Percentiles rank a stretch among this genome's conserved stretches.
Conservation (phyloP, 1,140 invertebrate species). For the Metaphire vulgaris region DNA sequence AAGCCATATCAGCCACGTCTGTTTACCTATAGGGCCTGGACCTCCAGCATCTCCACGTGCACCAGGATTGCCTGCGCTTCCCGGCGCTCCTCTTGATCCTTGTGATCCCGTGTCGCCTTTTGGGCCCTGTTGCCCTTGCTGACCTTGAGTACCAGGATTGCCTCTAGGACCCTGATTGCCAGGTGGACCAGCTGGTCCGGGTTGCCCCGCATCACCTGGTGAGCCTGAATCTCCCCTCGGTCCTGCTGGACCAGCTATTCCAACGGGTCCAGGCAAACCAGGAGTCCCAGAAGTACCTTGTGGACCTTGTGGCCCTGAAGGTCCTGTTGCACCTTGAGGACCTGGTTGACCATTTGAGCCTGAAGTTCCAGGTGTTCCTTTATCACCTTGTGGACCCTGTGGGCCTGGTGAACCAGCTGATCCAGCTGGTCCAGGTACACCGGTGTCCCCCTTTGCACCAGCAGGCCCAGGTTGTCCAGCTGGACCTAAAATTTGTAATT, state of each 20-base stretch:
- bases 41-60: not conserved
- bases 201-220: not conserved
- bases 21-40: not conserved
- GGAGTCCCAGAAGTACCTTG: not conserved
- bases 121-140: not conserved
- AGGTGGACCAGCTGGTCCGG: constrained; percentile 7
- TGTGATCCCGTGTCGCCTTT: not conserved
- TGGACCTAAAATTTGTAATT: too few relatives aligned
- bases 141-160: not conserved
- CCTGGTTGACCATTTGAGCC: constrained; percentile 51
- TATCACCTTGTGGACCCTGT: constrained; percentile 32
- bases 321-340: constrained; percentile 56
- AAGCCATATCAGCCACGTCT: too few relatives aligned
- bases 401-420: constrained; percentile 3
- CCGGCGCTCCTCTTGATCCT: not conserved
- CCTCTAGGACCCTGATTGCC: not conserved
- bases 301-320: not conserved
- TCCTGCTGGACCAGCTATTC: not conserved
- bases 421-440: constrained; percentile 27
- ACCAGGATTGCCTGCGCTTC: constrained; percentile 1
- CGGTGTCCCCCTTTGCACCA: constrained; percentile 21
- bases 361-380: constrained; percentile 58
- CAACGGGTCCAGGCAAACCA: not conserved
- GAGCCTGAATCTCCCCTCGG: not conserved
- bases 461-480: constrained; percentile 3